These are phyloP conservation scores for Lumbricus terrestris DNA, from an alignment of 2,888 invertebrate species.

Conservation along the genomic window DNA sequence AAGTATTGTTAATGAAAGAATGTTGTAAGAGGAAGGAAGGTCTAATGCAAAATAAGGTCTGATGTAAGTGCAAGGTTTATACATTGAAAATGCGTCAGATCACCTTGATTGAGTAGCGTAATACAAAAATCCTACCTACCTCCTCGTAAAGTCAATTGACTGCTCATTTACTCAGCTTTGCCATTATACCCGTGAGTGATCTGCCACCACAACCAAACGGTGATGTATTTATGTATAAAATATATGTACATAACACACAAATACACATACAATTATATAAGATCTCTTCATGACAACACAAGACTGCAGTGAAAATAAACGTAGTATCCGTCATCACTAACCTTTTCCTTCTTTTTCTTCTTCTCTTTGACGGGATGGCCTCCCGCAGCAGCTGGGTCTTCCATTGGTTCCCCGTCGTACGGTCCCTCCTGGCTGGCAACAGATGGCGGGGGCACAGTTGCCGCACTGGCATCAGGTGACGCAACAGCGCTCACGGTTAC, in stretches of 20 bases:
- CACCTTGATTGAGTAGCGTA: neutral
- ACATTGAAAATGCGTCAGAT: neutral
- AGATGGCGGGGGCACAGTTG: neutral
- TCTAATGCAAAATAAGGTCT: too few species aligned
- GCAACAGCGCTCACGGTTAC: neutral
- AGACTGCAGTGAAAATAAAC: neutral
- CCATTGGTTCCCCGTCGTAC: neutral
- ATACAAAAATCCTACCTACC: too few species aligned
- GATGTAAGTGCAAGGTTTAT: neutral
- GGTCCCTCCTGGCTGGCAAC: neutral
- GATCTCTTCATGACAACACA: too few species aligned
- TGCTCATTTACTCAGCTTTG: too few species aligned
- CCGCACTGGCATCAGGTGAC: slow-evolving; percentile 7
- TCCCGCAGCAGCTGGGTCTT: neutral
- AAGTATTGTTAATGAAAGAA: neutral
- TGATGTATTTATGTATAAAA: too few species aligned
- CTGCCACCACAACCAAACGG: too few species aligned
- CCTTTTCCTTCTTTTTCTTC: slow-evolving; percentile 47
- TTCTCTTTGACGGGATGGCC: slow-evolving; percentile 31
- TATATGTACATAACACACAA: too few species aligned
- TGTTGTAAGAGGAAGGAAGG: neutral
- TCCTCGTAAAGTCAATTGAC: too few species aligned
- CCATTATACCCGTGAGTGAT: too few species aligned
- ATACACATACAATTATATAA: too few species aligned
- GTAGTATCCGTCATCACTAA: slow-evolving; percentile 21